A percentile compares a stretch with the other conserved stretches of the same genome.
phyloP scores from a whole-genome alignment of 2,113 vertebrate genomes.

The Paracanthobrama guichenoti region DNA sequence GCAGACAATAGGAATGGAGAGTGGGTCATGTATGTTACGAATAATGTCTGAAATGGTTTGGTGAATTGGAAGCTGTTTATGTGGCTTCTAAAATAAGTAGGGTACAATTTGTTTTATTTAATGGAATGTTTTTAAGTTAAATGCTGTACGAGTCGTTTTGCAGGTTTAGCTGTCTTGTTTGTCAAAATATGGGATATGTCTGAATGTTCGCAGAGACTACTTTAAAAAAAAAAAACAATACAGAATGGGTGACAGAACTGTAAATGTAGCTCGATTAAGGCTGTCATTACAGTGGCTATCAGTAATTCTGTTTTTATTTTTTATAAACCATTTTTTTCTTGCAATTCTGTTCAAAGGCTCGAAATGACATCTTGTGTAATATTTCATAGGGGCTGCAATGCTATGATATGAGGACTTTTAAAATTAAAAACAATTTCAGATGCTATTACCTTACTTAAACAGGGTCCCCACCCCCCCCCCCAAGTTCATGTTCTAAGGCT shows the following conservation, averaged over 20 bases:
- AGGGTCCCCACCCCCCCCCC: too few species aligned
- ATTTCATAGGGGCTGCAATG: background rate
- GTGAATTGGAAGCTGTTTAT: background rate
- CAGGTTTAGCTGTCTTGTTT: background rate
- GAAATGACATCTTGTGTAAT: background rate
- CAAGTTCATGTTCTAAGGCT: background rate
- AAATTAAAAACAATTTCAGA: background rate
- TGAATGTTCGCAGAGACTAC: background rate
- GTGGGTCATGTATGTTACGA: background rate
- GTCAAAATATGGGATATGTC: background rate
- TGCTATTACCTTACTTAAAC: background rate
- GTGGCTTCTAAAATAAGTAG: background rate
- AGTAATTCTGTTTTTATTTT: too few species aligned
- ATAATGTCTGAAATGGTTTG: background rate
- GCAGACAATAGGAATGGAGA: background rate
- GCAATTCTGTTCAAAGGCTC: background rate
- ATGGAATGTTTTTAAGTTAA: background rate
- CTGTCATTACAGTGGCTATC: too few species aligned
- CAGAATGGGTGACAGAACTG: too few species aligned
- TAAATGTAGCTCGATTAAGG: too few species aligned
- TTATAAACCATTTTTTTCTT: background rate
- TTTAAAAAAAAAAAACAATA: too few species aligned
- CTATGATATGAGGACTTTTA: background rate
- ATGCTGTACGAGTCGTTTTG: background rate
- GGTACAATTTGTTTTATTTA: background rate